Conservation (phyloP, 1,140 invertebrate genomes). For the Rhyacophila brunnea region DNA sequence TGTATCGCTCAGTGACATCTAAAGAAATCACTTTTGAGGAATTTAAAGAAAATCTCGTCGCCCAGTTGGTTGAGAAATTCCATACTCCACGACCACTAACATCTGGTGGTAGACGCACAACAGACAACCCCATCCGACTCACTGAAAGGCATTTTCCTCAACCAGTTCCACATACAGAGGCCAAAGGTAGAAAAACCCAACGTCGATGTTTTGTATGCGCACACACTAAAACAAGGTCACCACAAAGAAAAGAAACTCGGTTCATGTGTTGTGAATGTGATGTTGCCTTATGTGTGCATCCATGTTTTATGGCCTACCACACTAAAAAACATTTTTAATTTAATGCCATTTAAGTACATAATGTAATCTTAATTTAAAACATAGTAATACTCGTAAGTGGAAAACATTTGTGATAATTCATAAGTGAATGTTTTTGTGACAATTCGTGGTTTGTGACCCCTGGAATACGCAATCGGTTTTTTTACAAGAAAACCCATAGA, state of each 20-base stretch:
- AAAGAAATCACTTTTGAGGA: background rate
- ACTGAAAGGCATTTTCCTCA: conserved; percentile 4
- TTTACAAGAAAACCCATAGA: background rate
- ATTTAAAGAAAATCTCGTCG: conserved; percentile 2
- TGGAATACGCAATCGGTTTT: background rate
- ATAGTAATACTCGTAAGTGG: background rate
- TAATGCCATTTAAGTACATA: background rate
- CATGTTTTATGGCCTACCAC: conserved; percentile 29
- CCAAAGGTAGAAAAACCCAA: conserved; percentile 21
- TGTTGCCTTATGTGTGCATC: conserved; percentile 26
- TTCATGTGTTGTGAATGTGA: conserved; percentile 32
- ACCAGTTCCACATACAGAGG: conserved; percentile 21
- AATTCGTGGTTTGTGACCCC: background rate
- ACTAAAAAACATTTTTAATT: conserved; percentile 6
- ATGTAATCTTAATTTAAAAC: no score
- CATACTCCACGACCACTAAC: conserved; percentile 6
- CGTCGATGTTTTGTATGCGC: conserved; percentile 28
- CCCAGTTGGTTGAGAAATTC: conserved; percentile 2
- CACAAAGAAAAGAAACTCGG: conserved; percentile 9
- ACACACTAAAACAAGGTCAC: conserved; percentile 1
- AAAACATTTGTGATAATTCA: background rate
- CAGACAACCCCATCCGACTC: conserved; percentile 3
- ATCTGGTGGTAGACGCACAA: conserved; percentile 4
- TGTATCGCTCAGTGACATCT: background rate
- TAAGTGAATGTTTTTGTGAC: background rate